These are phyloP conservation scores for Nipponia nippon DNA, from an alignment of 2,113 vertebrate genomes.

Conservation along the genomic window DNA sequence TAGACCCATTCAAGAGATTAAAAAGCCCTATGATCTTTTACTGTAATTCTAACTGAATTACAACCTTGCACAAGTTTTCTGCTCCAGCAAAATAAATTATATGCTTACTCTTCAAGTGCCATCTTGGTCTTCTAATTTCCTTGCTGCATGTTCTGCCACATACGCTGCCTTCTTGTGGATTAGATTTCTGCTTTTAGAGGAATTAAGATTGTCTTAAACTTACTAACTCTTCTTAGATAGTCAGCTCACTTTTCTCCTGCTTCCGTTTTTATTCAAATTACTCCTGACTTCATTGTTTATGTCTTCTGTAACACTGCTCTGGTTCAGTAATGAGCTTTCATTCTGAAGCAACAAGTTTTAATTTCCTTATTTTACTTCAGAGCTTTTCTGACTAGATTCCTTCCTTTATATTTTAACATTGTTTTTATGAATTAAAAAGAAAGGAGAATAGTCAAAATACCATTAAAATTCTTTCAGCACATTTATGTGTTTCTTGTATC, in stretches of 20 bases:
- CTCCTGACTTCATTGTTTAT: background rate
- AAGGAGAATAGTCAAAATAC: background rate
- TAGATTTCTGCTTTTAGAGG: background rate
- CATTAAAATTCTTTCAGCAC: background rate
- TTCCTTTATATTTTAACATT: background rate
- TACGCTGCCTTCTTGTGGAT: background rate
- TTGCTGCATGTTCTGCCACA: background rate
- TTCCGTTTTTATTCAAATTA: conserved; percentile 16
- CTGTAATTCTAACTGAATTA: background rate
- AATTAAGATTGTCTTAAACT: background rate
- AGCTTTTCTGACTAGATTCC: background rate
- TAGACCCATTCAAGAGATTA: background rate
- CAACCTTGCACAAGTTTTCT: background rate
- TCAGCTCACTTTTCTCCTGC: background rate
- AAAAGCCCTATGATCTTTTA: background rate
- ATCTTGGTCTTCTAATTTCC: background rate
- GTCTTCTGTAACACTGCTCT: background rate
- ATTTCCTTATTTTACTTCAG: background rate
- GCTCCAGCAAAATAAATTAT: background rate
- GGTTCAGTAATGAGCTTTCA: conserved; percentile 7
- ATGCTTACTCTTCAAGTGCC: background rate
- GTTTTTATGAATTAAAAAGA: background rate
- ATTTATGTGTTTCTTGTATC: background rate
- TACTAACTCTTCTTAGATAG: background rate
- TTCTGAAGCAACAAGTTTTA: background rate